A percentile compares a stretch with the other conserved stretches of the same genome.
Evolutionary conservation across 2,888 invertebrate species (phyloP).

Genomic region (Drosophila acutilabella): DNA sequence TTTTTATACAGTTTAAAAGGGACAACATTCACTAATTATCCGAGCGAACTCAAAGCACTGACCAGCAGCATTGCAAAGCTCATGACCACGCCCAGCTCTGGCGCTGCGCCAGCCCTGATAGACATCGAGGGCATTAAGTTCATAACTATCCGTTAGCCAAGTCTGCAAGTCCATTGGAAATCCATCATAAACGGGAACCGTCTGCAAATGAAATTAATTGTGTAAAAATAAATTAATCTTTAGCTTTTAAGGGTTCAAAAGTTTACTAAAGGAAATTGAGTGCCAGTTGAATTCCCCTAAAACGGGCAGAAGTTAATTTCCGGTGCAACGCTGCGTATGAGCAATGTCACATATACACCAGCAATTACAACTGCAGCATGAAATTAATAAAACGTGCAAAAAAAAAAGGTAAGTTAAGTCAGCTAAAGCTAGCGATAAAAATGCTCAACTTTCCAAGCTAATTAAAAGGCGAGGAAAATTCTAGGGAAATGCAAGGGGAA

Average conservation of each 20-base stretch:
- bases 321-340: conserved; percentile 60
- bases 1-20: conserved; percentile 65
- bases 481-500: conserved; percentile 7
- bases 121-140: conserved; percentile 55
- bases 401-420: conserved; percentile 22
- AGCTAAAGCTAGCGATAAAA: conserved; percentile 25
- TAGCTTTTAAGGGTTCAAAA: not conserved
- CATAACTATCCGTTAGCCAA: conserved; percentile 69
- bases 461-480: conserved; percentile 60
- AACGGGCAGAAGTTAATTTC: conserved; percentile 59
- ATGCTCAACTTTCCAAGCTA: conserved; percentile 57
- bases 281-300: conserved; percentile 1
- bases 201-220: conserved; percentile 51
- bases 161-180: conserved; percentile 65
- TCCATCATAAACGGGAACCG: conserved; percentile 59
- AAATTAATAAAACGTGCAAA: conserved; percentile 56
- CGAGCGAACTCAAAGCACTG: conserved; percentile 57
- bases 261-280: conserved; percentile 21
- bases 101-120: conserved; percentile 46
- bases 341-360: conserved; percentile 53
- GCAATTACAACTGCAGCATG: conserved; percentile 56
- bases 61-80: conserved; percentile 62
- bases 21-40: conserved; percentile 68
- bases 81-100: conserved; percentile 16
- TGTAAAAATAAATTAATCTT: conserved; percentile 1